phyloP scores from a whole-genome alignment of 1,140 invertebrate species.

The Caenorhabditis tropicalis region DNA sequence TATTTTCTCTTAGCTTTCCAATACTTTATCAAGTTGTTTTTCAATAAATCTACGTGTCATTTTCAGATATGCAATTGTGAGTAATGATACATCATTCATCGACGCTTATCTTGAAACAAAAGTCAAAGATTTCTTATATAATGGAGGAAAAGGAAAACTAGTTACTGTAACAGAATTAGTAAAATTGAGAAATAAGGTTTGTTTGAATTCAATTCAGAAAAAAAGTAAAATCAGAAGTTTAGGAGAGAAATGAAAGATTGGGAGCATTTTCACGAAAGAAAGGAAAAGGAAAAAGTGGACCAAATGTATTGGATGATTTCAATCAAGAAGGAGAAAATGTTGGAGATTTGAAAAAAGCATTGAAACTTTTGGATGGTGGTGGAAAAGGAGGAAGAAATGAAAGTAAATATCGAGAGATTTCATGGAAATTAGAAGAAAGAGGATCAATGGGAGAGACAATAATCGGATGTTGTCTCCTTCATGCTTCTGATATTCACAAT shows the following conservation, averaged over 20 bases:
- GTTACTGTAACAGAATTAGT: constrained; percentile 70
- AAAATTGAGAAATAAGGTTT: constrained; percentile 66
- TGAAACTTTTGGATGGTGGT: constrained; percentile 68
- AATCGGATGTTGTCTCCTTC: constrained; percentile 89
- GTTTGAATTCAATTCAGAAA: not conserved
- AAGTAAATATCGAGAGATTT: constrained; percentile 82
- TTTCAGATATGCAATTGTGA: constrained; percentile 65
- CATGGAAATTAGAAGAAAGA: constrained; percentile 89
- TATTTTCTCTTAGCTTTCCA: not conserved
- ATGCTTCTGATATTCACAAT: constrained; percentile 87
- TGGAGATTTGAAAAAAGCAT: constrained; percentile 70
- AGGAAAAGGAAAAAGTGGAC: constrained; percentile 71
- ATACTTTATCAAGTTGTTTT: no score
- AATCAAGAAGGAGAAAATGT: constrained; percentile 69
- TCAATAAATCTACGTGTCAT: not conserved
- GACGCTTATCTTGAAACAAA: constrained; percentile 65
- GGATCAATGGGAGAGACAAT: constrained; percentile 91
- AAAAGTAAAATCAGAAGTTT: not conserved
- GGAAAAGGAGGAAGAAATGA: constrained; percentile 75
- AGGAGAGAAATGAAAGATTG: constrained; percentile 67
- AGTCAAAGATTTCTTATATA: constrained; percentile 66
- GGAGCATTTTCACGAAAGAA: constrained; percentile 70
- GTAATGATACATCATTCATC: constrained; percentile 68
- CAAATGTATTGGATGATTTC: constrained; percentile 71
- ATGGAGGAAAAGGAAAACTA: constrained; percentile 69